A percentile compares a stretch with the other conserved stretches of the same genome.
phyloP scores from a whole-genome alignment of 2,113 vertebrate species.

The Castor canadensis region DNA sequence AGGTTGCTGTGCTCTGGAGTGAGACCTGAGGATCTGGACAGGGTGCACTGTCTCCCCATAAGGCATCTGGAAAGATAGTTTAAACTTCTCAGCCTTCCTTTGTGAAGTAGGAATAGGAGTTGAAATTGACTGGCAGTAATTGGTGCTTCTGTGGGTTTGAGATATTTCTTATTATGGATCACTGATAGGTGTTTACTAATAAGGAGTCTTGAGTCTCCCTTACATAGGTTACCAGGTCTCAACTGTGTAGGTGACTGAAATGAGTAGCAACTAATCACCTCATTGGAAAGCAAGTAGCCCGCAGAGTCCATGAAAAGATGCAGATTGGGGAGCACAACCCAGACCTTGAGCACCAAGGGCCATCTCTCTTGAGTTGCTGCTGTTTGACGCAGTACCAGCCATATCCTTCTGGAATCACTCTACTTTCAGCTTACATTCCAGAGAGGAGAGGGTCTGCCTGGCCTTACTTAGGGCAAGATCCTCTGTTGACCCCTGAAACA shows the following conservation, averaged over 20 bases:
- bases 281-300: not conserved
- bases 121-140: not conserved
- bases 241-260: not conserved
- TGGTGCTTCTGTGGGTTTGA: not conserved
- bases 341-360: not conserved
- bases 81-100: not conserved
- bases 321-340: not conserved
- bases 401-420: rapidly evolving
- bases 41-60: too few species aligned
- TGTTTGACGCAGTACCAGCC: too few species aligned
- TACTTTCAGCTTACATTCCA: too few species aligned
- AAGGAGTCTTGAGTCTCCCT: not conserved
- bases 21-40: not conserved
- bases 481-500: too few species aligned
- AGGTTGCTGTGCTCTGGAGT: too few species aligned
- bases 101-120: too few species aligned
- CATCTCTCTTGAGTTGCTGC: too few species aligned
- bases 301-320: too few species aligned
- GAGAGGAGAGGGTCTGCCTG: not conserved
- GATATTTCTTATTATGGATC: not conserved
- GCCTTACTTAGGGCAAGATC: not conserved
- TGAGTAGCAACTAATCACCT: not conserved
- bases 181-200: not conserved
- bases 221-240: not conserved
- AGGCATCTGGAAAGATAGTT: not conserved